These are phyloP conservation scores for Spinibarbus caldwelli DNA, from an alignment of 2,797 vertebrate species.

Conservation along the genomic window DNA sequence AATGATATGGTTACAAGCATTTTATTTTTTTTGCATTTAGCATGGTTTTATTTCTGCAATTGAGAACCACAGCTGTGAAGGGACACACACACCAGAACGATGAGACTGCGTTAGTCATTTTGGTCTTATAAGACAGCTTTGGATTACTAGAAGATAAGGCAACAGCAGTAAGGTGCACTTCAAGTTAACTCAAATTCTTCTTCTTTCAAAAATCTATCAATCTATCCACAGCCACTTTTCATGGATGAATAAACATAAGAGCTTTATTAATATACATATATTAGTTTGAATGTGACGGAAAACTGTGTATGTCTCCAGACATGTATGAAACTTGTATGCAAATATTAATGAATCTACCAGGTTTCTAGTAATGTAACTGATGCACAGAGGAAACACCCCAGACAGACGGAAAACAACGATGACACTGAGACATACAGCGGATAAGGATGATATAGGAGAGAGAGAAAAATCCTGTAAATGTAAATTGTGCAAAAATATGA, in stretches of 20 bases:
- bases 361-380: constrained; percentile 39
- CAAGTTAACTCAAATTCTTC: background rate
- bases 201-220: too few relatives aligned
- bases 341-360: background rate
- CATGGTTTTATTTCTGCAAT: background rate
- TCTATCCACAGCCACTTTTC: background rate
- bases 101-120: background rate
- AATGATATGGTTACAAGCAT: background rate
- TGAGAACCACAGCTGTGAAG: background rate
- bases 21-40: background rate
- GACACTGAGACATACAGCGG: constrained; percentile 42
- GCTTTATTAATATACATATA: background rate
- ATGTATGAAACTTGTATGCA: background rate
- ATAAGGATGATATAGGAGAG: constrained; percentile 31
- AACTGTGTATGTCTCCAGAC: background rate
- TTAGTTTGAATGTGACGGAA: background rate
- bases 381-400: constrained; percentile 42
- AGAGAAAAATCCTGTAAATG: constrained; percentile 29
- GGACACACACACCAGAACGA: background rate
- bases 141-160: background rate
- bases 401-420: constrained; percentile 39
- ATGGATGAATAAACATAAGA: background rate
- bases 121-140: background rate
- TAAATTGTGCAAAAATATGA: constrained; percentile 45
- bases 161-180: background rate